A percentile compares a stretch with the other conserved stretches of the same genome.
Evolutionary conservation across 2,888 invertebrate genomes (phyloP).

Genomic region (Sialis lutaria): DNA sequence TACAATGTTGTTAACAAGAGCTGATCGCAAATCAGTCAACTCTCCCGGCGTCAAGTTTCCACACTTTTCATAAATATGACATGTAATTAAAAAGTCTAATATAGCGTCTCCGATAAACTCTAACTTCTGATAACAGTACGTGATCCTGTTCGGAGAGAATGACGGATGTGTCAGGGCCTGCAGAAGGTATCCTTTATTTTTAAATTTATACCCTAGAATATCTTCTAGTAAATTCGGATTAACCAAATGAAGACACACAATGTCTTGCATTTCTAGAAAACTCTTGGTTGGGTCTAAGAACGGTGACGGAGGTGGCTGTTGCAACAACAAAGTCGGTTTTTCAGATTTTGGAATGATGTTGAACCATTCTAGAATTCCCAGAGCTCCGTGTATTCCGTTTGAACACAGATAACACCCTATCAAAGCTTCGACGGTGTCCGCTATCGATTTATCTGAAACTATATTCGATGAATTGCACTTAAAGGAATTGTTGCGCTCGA

Average conservation of each 20-base stretch:
- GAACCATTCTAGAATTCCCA: conserved; percentile 45
- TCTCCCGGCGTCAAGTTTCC: conserved; percentile 59
- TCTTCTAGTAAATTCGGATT: conserved; percentile 17
- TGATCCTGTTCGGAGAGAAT: conserved; percentile 60
- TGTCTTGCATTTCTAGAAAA: conserved; percentile 22
- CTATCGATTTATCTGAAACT: conserved; percentile 45
- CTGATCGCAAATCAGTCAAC: conserved; percentile 83
- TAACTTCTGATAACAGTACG: conserved; percentile 77
- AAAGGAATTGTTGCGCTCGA: conserved; percentile 13
- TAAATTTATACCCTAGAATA: conserved; percentile 63
- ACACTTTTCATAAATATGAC: conserved; percentile 68
- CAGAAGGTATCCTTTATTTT: conserved; percentile 60
- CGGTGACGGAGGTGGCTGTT: conserved; percentile 21
- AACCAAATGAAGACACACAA: conserved; percentile 23
- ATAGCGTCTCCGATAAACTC: conserved; percentile 89
- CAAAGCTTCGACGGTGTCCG: conserved; percentile 76
- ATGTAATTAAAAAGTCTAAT: conserved; percentile 75
- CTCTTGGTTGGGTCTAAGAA: conserved; percentile 22
- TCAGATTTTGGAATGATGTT: conserved; percentile 23
- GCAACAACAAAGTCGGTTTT: conserved; percentile 16
- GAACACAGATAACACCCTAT: conserved; percentile 55
- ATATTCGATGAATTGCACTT: conserved; percentile 25
- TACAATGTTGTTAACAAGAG: conserved; percentile 91
- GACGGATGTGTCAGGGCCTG: conserved; percentile 92
- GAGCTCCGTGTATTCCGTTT: conserved; percentile 27